Evolutionary conservation across 2,113 vertebrate genomes (phyloP).

Genomic region (Microtus richardsoni): DNA sequence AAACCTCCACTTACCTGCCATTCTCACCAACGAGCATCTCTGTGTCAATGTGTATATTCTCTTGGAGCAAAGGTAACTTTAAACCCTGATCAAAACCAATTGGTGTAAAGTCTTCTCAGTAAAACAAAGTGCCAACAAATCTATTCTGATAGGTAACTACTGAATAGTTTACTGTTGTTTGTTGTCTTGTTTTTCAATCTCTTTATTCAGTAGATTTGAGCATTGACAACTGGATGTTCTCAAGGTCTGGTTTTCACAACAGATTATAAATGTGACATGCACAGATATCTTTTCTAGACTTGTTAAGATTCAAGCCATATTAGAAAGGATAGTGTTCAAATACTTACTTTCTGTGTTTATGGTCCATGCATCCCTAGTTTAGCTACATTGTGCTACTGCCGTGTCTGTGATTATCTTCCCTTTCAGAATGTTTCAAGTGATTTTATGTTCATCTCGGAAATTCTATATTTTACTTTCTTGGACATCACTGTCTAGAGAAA

Average conservation of each 20-base stretch:
- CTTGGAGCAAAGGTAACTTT: slow-evolving; percentile 1
- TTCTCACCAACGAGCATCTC: not conserved
- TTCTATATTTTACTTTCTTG: not conserved
- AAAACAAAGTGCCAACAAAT: not conserved
- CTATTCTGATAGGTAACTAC: not conserved
- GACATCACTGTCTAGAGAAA: not conserved
- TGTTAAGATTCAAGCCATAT: not conserved
- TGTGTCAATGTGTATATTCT: not conserved
- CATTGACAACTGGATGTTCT: not conserved
- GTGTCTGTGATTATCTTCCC: slow-evolving; percentile 19
- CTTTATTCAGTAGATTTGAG: not conserved
- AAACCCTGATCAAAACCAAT: slow-evolving; percentile 38
- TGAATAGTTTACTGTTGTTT: not conserved
- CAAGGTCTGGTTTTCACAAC: not conserved
- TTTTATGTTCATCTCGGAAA: not conserved
- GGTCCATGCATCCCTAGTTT: not conserved
- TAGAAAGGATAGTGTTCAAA: not conserved
- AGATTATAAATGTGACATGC: not conserved
- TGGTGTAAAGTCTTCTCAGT: not conserved
- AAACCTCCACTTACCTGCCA: not conserved
- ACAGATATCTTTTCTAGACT: not conserved
- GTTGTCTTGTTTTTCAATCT: not conserved
- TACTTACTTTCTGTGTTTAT: not conserved
- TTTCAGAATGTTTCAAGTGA: not conserved
- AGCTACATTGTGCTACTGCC: not conserved